phyloP scores from a whole-genome alignment of 2,888 invertebrate genomes.

The Reticulitermes lucifugus region DNA sequence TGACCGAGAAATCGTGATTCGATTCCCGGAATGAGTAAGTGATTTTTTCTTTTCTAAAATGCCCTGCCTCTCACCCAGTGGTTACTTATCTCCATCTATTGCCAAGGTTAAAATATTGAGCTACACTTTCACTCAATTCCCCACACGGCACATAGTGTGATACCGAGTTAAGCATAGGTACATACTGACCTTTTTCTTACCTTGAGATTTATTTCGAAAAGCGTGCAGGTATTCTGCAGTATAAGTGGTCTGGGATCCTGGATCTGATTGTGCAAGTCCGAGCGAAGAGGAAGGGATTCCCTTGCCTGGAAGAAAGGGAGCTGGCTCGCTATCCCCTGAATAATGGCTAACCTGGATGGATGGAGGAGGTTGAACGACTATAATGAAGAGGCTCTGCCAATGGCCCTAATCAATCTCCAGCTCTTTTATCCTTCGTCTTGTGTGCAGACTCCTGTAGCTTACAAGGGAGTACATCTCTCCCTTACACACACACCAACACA shows the following conservation, averaged over 20 bases:
- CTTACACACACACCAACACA: background rate
- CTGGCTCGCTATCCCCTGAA: slow-evolving; percentile 25
- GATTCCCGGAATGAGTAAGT: too few species aligned
- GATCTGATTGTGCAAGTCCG: slow-evolving; percentile 39
- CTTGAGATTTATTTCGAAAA: too few species aligned
- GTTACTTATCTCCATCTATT: too few species aligned
- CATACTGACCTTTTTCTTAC: too few species aligned
- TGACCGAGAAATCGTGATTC: too few species aligned
- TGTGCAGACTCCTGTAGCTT: slow-evolving; percentile 22
- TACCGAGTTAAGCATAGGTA: too few species aligned
- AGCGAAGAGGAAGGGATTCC: slow-evolving; percentile 1
- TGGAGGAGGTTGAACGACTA: slow-evolving; percentile 23
- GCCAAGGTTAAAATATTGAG: too few species aligned
- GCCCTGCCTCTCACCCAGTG: too few species aligned
- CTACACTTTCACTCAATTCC: too few species aligned
- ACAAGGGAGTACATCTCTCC: slow-evolving; percentile 20
- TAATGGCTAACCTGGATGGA: slow-evolving; percentile 34
- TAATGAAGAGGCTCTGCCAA: slow-evolving; percentile 39
- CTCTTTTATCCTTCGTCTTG: slow-evolving; percentile 23
- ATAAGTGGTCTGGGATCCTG: background rate
- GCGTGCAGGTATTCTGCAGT: slow-evolving; percentile 7
- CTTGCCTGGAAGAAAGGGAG: background rate
- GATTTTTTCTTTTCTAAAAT: too few species aligned
- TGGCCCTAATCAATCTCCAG: slow-evolving; percentile 42
- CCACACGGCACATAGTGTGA: too few species aligned